Evolutionary conservation across 2,113 vertebrate species (phyloP).

Genomic region (Hassar affinis): DNA sequence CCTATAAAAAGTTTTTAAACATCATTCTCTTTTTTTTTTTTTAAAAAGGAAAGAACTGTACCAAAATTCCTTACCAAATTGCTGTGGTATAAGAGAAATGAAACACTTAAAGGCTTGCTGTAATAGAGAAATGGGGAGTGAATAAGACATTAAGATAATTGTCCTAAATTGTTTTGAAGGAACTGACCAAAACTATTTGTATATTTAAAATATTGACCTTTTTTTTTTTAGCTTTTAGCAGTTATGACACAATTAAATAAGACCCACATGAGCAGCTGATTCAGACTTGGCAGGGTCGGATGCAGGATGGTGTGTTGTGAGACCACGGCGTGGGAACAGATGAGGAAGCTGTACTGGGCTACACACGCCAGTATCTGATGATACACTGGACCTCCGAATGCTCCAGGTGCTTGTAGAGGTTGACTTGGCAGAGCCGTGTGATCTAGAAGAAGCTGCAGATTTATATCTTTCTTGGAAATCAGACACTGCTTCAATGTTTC

Average conservation of each 20-base stretch:
- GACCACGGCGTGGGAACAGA: neutral
- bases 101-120: neutral
- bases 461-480: neutral
- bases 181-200: neutral
- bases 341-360: constrained; percentile 27
- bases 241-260: neutral
- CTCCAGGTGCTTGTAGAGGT: constrained; percentile 29
- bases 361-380: neutral
- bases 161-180: neutral
- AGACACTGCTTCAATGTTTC: neutral
- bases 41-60: neutral
- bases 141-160: no score
- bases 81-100: neutral
- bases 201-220: neutral
- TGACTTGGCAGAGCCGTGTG: constrained; percentile 13
- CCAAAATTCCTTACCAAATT: neutral
- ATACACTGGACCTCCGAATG: constrained; percentile 2
- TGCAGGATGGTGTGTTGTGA: constrained; percentile 2
- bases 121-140: neutral
- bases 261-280: constrained; percentile 33
- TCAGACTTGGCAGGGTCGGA: constrained; percentile 20
- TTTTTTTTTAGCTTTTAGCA: neutral
- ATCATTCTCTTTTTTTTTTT: no score
- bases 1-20: neutral
- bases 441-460: constrained; percentile 11